These are phyloP conservation scores for Anniella stebbinsi DNA, from an alignment of 2,797 vertebrate genomes.

Conservation along the genomic window DNA sequence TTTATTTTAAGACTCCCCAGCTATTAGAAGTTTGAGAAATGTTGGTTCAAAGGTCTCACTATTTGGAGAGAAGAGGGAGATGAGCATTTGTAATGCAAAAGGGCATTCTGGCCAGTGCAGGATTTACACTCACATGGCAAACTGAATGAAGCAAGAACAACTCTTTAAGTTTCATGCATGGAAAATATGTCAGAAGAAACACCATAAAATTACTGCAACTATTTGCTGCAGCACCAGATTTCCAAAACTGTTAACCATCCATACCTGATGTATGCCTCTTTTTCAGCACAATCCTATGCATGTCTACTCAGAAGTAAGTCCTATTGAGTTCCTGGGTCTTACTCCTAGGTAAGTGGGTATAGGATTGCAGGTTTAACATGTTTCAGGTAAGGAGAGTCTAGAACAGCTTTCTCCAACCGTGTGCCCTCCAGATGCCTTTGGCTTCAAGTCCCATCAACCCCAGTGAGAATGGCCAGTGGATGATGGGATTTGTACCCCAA, in stretches of 20 bases:
- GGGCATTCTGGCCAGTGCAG: not conserved
- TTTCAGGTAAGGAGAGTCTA: not conserved
- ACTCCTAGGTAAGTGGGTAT: not conserved
- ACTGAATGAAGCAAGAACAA: not conserved
- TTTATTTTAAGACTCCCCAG: too few relatives aligned
- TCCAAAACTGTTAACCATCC: not conserved
- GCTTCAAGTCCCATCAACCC: not conserved
- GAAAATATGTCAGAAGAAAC: not conserved
- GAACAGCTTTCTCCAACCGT: not conserved
- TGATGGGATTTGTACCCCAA: not conserved
- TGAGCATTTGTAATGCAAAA: not conserved
- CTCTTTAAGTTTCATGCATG: not conserved
- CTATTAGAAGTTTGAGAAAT: not conserved
- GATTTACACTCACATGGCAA: not conserved
- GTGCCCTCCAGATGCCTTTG: not conserved
- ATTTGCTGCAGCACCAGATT: not conserved
- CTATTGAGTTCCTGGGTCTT: not conserved
- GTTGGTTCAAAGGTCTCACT: not conserved
- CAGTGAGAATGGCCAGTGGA: not conserved
- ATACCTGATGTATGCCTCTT: not conserved
- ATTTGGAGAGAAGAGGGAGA: not conserved
- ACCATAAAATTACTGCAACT: not conserved
- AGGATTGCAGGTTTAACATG: not conserved
- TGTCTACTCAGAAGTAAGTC: not conserved
- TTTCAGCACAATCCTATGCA: not conserved